Percentiles rank a stretch among this genome's conserved stretches.
Conservation (phyloP, 2,888 invertebrate genomes). For the Zygaena filipendulae region DNA sequence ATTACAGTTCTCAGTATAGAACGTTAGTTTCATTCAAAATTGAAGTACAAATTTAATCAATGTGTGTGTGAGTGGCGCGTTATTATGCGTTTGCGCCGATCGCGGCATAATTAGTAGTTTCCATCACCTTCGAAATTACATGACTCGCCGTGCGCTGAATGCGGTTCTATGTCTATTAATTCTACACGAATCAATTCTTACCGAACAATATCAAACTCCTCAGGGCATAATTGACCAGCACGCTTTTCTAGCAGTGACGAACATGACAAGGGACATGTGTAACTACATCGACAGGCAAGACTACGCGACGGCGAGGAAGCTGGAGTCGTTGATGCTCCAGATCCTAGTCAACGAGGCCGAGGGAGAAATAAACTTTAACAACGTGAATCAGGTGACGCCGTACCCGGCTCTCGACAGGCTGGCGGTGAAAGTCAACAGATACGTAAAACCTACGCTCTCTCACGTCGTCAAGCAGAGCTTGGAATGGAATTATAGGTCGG, state of each 20-base stretch:
- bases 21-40: no score
- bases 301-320: conserved; percentile 24
- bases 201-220: conserved; percentile 18
- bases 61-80: no score
- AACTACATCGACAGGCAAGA: conserved; percentile 30
- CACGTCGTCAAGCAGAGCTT: conserved; percentile 38
- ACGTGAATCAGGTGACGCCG: conserved; percentile 36
- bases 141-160: no score
- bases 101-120: no score
- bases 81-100: no score
- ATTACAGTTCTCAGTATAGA: no score
- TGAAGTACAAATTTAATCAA: no score
- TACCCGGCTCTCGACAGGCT: conserved; percentile 31
- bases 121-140: no score
- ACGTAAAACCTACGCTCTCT: conserved; percentile 40
- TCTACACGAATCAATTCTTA: no score
- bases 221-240: conserved; percentile 44
- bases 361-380: conserved; percentile 42
- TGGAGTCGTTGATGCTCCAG: conserved; percentile 27
- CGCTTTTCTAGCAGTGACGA: conserved; percentile 27
- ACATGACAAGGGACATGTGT: conserved; percentile 28
- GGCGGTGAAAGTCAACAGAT: conserved; percentile 31
- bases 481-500: conserved; percentile 36
- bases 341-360: conserved; percentile 27
- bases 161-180: no score